phyloP scores from a whole-genome alignment of 2,797 vertebrate genomes.

The Acomys russatus region DNA sequence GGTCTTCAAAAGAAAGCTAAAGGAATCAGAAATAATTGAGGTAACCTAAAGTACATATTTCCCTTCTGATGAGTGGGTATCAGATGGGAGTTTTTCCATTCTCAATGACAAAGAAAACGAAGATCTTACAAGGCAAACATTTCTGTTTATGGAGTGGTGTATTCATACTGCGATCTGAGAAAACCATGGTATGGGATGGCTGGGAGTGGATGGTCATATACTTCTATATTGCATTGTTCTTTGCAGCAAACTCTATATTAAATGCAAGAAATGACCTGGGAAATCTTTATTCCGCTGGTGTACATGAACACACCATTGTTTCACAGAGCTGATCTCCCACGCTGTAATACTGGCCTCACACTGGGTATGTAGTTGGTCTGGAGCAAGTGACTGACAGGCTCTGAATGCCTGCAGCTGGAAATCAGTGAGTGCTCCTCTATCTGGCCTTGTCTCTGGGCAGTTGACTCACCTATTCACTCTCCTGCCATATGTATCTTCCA shows the following conservation, averaged over 20 bases:
- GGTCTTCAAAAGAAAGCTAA: slow-evolving; percentile 4
- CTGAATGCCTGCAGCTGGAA: background rate
- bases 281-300: background rate
- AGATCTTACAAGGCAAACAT: background rate
- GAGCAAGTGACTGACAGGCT: background rate
- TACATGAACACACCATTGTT: background rate
- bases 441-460: background rate
- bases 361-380: background rate
- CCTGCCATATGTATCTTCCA: background rate
- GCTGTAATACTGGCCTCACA: background rate
- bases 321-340: background rate
- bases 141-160: background rate
- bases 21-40: slow-evolving; percentile 9
- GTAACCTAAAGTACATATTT: background rate
- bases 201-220: background rate
- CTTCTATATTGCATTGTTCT: slow-evolving; percentile 9
- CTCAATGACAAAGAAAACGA: background rate
- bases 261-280: background rate
- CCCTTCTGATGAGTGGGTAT: background rate
- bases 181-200: background rate
- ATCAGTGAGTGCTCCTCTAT: background rate
- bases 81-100: background rate
- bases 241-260: background rate
- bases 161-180: background rate
- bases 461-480: background rate